Conservation (phyloP, 53 echinoderm and acorn worm species). For the Patiria pectinifera region DNA sequence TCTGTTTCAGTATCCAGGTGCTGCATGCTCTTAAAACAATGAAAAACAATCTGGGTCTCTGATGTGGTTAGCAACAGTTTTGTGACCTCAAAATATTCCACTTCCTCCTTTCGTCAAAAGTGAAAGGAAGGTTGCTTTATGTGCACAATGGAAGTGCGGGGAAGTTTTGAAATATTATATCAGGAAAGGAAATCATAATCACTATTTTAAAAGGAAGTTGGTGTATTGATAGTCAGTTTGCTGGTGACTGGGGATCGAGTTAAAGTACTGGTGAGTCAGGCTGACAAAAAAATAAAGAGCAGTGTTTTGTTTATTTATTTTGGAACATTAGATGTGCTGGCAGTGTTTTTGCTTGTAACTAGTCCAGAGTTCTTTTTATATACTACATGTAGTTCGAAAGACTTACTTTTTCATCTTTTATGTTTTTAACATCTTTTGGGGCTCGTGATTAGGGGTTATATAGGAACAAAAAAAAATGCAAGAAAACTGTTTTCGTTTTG, state of each 20-base stretch:
- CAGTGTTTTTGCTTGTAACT: too few relatives aligned
- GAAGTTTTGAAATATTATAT: neutral
- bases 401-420: neutral
- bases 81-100: neutral
- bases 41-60: neutral
- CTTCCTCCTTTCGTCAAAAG: conserved; percentile 1
- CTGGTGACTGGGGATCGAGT: neutral
- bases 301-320: neutral
- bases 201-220: conserved; percentile 1
- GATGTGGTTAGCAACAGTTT: neutral
- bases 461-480: too few relatives aligned
- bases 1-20: too few relatives aligned
- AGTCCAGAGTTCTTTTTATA: too few relatives aligned
- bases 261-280: neutral
- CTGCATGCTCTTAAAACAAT: neutral
- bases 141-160: neutral
- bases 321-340: too few relatives aligned
- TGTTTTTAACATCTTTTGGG: neutral
- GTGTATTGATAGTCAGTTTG: conserved; percentile 6
- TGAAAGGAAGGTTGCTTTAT: neutral
- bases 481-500: too few relatives aligned
- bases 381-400: neutral
- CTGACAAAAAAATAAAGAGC: neutral
- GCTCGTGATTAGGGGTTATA: neutral
- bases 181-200: neutral